Evolutionary conservation across 2,888 invertebrate genomes (phyloP).

Genomic region (Agonum fuliginosum): DNA sequence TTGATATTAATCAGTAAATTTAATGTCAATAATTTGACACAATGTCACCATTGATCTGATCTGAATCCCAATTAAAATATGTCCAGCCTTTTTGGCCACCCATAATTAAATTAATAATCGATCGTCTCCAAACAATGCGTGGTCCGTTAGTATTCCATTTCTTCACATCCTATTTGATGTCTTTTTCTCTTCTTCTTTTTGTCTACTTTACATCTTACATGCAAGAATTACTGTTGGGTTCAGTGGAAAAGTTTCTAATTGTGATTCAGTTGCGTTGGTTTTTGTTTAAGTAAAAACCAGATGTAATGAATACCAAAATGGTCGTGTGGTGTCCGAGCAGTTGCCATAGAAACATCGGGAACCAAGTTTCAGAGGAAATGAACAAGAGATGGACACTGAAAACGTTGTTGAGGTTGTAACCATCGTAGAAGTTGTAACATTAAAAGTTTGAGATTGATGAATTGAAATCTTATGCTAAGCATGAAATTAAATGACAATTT

Average conservation of each 20-base stretch:
- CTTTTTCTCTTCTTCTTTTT: background rate
- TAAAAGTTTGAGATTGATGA: too few species aligned
- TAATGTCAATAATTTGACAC: too few species aligned
- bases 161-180: background rate
- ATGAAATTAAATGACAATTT: background rate
- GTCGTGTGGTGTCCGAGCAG: background rate
- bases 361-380: background rate
- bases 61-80: too few species aligned
- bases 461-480: background rate
- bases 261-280: conserved; percentile 25
- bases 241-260: conserved; percentile 13
- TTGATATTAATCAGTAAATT: too few species aligned
- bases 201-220: background rate
- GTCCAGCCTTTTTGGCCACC: too few species aligned
- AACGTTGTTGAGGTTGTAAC: background rate
- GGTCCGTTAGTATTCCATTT: background rate
- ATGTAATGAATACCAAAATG: conserved; percentile 39
- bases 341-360: too few species aligned
- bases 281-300: conserved; percentile 27
- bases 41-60: too few species aligned
- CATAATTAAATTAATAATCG: too few species aligned
- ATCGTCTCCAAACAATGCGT: background rate
- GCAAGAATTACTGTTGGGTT: conserved; percentile 8
- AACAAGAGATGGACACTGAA: conserved; percentile 1
- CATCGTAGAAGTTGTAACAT: too few species aligned